Conservation (phyloP, 1,140 invertebrate genomes). For the Acromyrmex echinatior region DNA sequence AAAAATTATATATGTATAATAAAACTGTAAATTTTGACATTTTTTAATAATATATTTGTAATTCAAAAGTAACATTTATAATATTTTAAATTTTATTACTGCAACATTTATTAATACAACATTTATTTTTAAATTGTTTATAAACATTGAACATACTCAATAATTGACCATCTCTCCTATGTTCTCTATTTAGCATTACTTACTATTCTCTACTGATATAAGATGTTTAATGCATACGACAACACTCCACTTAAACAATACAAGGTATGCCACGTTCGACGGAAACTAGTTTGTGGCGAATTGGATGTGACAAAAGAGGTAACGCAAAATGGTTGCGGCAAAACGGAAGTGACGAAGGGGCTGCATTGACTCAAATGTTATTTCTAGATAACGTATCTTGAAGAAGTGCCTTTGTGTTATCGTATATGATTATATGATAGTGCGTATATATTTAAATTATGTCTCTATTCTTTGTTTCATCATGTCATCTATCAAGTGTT, state of each 20-base stretch:
- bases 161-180: neutral
- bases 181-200: slow-evolving; percentile 9
- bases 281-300: slow-evolving; percentile 32
- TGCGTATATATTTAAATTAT: slow-evolving; percentile 16
- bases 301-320: slow-evolving; percentile 47
- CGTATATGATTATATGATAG: neutral
- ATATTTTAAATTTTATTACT: neutral
- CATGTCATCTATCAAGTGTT: neutral
- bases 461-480: neutral
- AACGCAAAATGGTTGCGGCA: slow-evolving; percentile 18
- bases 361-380: slow-evolving; percentile 44
- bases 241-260: slow-evolving; percentile 38
- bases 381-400: neutral
- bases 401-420: neutral
- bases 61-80: neutral
- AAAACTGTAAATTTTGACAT: neutral
- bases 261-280: slow-evolving; percentile 5
- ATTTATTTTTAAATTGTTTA: neutral
- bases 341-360: slow-evolving; percentile 5
- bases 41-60: slow-evolving; percentile 8
- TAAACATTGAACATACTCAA: neutral
- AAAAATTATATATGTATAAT: neutral
- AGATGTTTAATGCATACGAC: slow-evolving; percentile 55
- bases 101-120: neutral
- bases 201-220: slow-evolving; percentile 12